These are phyloP conservation scores for Camelus bactrianus DNA, from an alignment of 2,113 vertebrate species.

Conservation along the genomic window DNA sequence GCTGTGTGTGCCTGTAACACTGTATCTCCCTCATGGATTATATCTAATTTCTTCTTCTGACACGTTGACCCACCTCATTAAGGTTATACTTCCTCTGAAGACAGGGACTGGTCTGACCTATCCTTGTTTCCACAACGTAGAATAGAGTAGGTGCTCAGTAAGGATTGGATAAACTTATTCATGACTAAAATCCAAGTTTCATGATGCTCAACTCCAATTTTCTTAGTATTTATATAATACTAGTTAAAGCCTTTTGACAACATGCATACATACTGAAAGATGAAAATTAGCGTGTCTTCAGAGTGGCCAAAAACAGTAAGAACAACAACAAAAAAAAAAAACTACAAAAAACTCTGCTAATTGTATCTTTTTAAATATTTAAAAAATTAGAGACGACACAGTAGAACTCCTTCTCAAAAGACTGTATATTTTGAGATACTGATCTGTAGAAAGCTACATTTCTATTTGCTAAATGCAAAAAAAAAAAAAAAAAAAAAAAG, in stretches of 20 bases:
- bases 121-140: background rate
- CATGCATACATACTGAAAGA: background rate
- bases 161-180: background rate
- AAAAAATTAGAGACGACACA: constrained; percentile 44
- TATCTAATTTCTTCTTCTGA: background rate
- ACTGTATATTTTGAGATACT: constrained; percentile 23
- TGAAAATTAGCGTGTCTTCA: background rate
- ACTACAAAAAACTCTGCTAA: background rate
- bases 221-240: background rate
- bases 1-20: background rate
- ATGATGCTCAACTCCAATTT: background rate
- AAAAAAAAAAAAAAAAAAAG: constrained; percentile 4
- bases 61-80: background rate
- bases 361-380: background rate
- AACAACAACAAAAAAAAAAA: background rate
- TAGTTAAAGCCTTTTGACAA: background rate
- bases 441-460: constrained; percentile 5
- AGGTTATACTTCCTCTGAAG: background rate
- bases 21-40: background rate
- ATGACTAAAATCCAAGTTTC: background rate
- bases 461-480: background rate
- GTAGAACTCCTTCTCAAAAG: background rate
- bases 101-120: background rate
- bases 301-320: background rate
- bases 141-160: background rate